A percentile compares a stretch with the other conserved stretches of the same genome.
These are phyloP conservation scores for Nephila pilipes DNA, from an alignment of 1,140 invertebrate genomes.

Conservation along the genomic window DNA sequence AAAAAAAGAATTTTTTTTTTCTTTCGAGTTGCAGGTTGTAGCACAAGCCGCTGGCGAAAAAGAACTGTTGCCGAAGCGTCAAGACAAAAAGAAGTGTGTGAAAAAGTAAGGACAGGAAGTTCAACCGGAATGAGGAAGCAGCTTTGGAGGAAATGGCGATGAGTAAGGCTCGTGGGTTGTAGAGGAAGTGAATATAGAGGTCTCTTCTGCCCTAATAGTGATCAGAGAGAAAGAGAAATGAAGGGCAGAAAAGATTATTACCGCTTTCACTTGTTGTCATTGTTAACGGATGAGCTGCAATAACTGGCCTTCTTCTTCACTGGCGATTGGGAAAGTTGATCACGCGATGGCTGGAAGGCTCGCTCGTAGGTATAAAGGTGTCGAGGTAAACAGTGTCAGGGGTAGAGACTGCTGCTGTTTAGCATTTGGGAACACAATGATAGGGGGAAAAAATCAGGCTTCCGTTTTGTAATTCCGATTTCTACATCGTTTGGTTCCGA, in stretches of 20 bases:
- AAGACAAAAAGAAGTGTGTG: slow-evolving; percentile 45
- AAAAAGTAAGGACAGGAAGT: slow-evolving; percentile 73
- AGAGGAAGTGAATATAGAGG: slow-evolving; percentile 69
- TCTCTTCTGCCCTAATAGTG: slow-evolving; percentile 55
- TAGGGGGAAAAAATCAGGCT: background rate
- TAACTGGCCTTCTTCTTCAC: background rate
- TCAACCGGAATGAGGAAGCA: slow-evolving; percentile 76
- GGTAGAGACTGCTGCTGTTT: slow-evolving; percentile 25
- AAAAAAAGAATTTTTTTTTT: background rate
- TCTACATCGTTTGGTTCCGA: slow-evolving; percentile 3
- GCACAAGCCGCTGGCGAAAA: background rate
- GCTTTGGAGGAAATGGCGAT: slow-evolving; percentile 70
- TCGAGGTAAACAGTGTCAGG: slow-evolving; percentile 66
- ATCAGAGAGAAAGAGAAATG: slow-evolving; percentile 23
- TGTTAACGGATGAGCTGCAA: slow-evolving; percentile 38
- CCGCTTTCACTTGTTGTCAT: slow-evolving; percentile 61
- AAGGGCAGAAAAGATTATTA: slow-evolving; percentile 53
- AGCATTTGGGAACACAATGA: slow-evolving; percentile 8
- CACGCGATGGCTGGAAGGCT: slow-evolving; percentile 23
- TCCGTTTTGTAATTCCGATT: slow-evolving; percentile 25
- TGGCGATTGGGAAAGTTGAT: background rate
- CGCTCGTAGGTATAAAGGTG: background rate
- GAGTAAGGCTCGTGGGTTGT: slow-evolving; percentile 73
- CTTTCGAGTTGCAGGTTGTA: background rate
- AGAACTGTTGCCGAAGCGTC: background rate